phyloP scores from a whole-genome alignment of 2,113 vertebrate species.

The Meles meles region DNA sequence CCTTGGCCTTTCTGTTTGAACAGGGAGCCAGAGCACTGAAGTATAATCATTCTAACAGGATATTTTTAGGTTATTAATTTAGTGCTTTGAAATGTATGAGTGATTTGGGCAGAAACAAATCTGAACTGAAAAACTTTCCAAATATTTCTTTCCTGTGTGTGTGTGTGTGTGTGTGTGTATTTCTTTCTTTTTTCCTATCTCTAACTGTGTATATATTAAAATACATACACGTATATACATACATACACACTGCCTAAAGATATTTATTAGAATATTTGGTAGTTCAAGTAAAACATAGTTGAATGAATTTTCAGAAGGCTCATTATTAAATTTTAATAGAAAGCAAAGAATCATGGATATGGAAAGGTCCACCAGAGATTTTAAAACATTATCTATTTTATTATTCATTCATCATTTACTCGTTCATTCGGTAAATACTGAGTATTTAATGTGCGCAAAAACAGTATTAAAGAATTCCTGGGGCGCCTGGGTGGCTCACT shows the following conservation, averaged over 20 bases:
- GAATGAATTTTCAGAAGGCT: constrained; percentile 23
- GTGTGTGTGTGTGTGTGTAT: neutral
- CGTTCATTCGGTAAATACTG: neutral
- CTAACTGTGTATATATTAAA: neutral
- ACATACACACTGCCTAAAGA: neutral
- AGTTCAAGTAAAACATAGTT: neutral
- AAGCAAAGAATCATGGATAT: neutral
- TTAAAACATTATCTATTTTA: neutral
- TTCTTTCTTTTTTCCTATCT: neutral
- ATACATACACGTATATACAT: neutral
- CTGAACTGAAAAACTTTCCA: neutral
- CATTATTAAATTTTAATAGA: neutral
- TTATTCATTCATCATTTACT: neutral
- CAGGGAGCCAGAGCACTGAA: neutral
- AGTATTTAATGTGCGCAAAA: neutral
- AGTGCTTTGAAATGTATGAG: neutral
- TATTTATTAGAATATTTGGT: neutral
- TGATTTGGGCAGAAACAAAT: constrained; percentile 25
- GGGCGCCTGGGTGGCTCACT: neutral
- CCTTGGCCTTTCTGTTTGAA: neutral
- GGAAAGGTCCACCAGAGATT: neutral
- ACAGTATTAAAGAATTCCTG: neutral
- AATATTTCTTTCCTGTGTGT: neutral
- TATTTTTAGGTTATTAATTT: constrained; percentile 10
- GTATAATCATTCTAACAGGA: neutral